A percentile compares a stretch with the other conserved stretches of the same genome.
phyloP scores from a whole-genome alignment of 2,113 vertebrate species.

The Triplophysa dalaica region DNA sequence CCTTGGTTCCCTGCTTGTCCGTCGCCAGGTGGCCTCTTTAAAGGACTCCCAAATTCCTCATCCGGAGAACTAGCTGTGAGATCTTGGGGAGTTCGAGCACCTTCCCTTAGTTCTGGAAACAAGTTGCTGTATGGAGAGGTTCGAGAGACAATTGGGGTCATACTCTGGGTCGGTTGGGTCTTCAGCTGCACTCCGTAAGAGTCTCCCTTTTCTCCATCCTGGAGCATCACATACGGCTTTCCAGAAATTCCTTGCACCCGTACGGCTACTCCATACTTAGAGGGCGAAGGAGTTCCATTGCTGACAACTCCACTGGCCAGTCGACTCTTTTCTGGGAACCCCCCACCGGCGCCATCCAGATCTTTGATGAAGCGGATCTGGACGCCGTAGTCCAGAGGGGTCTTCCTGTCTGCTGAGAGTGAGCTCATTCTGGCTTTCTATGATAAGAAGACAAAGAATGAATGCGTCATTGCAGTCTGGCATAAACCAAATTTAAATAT shows the following conservation, averaged over 20 bases:
- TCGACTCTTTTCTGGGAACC: slow-evolving; percentile 62
- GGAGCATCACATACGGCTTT: slow-evolving; percentile 92
- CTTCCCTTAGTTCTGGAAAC: slow-evolving; percentile 52
- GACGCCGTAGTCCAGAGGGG: slow-evolving; percentile 86
- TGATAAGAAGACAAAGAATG: slow-evolving; percentile 33
- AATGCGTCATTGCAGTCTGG: slow-evolving; percentile 44
- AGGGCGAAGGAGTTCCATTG: slow-evolving; percentile 66
- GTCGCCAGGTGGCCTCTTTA: slow-evolving; percentile 74
- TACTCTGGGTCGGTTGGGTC: slow-evolving; percentile 53
- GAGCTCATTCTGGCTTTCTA: slow-evolving; percentile 68
- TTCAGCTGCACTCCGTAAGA: slow-evolving; percentile 86
- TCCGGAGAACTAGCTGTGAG: slow-evolving; percentile 58
- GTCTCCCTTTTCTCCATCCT: slow-evolving; percentile 86
- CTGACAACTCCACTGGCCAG: slow-evolving; percentile 48
- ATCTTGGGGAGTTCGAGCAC: slow-evolving; percentile 71
- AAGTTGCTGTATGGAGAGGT: slow-evolving; percentile 67
- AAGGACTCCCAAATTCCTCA: slow-evolving; percentile 69
- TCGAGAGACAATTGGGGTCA: slow-evolving; percentile 61
- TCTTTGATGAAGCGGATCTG: slow-evolving; percentile 96
- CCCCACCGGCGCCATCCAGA: slow-evolving; percentile 73
- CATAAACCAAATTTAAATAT: slow-evolving; percentile 9
- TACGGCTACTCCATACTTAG: slow-evolving; percentile 88
- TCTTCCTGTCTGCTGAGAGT: slow-evolving; percentile 76
- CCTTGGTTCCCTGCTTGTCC: slow-evolving; percentile 71
- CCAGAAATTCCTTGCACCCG: slow-evolving; percentile 94